Conservation (phyloP, 2,888 invertebrate genomes). For the Xestoiulus laeticollis region DNA sequence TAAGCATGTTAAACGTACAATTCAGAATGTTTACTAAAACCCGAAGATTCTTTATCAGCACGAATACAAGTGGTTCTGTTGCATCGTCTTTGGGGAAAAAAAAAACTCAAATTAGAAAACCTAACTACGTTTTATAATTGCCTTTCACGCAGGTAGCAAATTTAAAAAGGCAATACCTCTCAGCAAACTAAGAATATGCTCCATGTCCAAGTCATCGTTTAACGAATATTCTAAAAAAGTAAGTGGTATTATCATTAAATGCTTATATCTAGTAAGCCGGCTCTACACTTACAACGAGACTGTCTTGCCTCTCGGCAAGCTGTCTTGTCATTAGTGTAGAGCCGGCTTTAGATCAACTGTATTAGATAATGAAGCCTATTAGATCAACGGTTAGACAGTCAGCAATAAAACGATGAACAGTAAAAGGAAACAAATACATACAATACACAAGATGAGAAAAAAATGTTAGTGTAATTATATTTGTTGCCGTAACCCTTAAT, state of each 20-base stretch:
- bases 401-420: too few species aligned
- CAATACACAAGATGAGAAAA: constrained; percentile 8
- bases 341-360: not conserved
- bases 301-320: too few species aligned
- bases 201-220: constrained; percentile 69
- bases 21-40: constrained; percentile 78
- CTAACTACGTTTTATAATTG: not conserved
- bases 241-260: not conserved
- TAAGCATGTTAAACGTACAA: constrained; percentile 69
- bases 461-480: not conserved
- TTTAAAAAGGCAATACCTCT: not conserved
- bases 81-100: constrained; percentile 67
- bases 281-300: too few species aligned
- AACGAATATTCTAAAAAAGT: constrained; percentile 67
- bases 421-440: constrained; percentile 27
- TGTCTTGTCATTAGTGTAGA: too few species aligned
- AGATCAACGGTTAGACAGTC: not conserved
- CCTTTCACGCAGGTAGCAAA: not conserved
- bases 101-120: not conserved
- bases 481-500: not conserved
- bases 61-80: constrained; percentile 72
- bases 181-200: constrained; percentile 57
- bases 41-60: constrained; percentile 77
- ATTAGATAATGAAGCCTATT: not conserved
- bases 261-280: too few species aligned